Evolutionary conservation across 2,797 vertebrate genomes (phyloP).

Genomic region (Phrynocephalus guinanensis): DNA sequence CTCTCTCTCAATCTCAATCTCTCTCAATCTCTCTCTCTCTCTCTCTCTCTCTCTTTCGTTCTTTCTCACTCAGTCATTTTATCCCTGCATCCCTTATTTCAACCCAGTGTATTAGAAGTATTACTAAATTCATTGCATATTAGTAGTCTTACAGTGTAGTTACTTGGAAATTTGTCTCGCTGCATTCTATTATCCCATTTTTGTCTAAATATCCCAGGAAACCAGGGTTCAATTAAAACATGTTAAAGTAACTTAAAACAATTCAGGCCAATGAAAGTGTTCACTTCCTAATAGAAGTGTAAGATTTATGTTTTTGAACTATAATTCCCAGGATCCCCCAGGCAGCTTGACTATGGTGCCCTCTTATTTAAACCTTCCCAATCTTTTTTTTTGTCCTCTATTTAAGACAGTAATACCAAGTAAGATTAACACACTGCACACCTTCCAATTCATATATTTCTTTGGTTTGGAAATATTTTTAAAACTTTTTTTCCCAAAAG

Average conservation of each 20-base stretch:
- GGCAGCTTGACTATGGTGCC: neutral
- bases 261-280: neutral
- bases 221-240: neutral
- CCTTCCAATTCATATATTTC: slow-evolving; percentile 16
- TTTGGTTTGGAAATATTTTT: neutral
- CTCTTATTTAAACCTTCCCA: neutral
- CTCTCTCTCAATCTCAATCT: too few relatives aligned
- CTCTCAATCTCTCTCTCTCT: too few relatives aligned
- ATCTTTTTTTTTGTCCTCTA: accelerated
- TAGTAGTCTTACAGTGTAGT: too few relatives aligned
- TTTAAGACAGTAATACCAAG: slow-evolving; percentile 26
- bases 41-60: too few relatives aligned
- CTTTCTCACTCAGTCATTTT: too few relatives aligned
- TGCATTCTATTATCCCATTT: too few relatives aligned
- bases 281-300: too few relatives aligned
- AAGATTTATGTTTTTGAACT: too few relatives aligned
- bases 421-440: neutral
- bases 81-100: too few relatives aligned
- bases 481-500: slow-evolving; percentile 75
- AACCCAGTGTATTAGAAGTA: too few relatives aligned
- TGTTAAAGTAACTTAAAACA: neutral
- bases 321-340: neutral
- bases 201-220: neutral
- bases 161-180: too few relatives aligned
- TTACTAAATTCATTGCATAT: too few relatives aligned